These are phyloP conservation scores for Diorhabda sublineata DNA, from an alignment of 1,140 invertebrate species.

Conservation along the genomic window DNA sequence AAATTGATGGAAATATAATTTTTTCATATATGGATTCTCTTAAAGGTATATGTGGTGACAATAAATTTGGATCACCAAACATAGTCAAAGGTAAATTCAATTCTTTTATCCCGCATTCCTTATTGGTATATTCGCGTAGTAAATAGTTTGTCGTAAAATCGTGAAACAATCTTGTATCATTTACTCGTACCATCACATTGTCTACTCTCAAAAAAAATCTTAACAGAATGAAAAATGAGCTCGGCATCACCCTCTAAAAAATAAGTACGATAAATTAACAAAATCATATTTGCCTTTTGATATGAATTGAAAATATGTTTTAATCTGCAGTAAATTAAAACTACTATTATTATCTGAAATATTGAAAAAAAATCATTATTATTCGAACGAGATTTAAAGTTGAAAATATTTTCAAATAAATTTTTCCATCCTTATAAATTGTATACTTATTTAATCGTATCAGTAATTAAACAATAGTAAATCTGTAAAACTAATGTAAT, in stretches of 20 bases:
- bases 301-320: no score
- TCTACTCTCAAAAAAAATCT: constrained; percentile 94
- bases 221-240: constrained; percentile 85
- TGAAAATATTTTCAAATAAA: no score
- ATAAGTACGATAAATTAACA: constrained; percentile 23
- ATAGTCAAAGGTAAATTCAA: constrained; percentile 49
- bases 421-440: no score
- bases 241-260: constrained; percentile 90
- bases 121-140: constrained; percentile 70
- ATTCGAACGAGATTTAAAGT: no score
- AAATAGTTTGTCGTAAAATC: constrained; percentile 72
- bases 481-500: no score
- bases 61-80: constrained; percentile 44
- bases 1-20: constrained; percentile 33
- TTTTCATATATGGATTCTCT: constrained; percentile 39
- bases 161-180: constrained; percentile 90
- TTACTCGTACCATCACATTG: constrained; percentile 80
- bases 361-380: no score
- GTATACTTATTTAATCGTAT: no score
- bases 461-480: no score
- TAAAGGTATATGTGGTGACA: constrained; percentile 42
- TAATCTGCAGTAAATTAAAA: no score
- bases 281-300: no score
- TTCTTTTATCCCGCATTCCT: constrained; percentile 65
- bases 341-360: no score